Percentiles rank a stretch among this genome's conserved stretches.
phyloP scores from a whole-genome alignment of 2,113 vertebrate species.

The Taurulus bubalis region DNA sequence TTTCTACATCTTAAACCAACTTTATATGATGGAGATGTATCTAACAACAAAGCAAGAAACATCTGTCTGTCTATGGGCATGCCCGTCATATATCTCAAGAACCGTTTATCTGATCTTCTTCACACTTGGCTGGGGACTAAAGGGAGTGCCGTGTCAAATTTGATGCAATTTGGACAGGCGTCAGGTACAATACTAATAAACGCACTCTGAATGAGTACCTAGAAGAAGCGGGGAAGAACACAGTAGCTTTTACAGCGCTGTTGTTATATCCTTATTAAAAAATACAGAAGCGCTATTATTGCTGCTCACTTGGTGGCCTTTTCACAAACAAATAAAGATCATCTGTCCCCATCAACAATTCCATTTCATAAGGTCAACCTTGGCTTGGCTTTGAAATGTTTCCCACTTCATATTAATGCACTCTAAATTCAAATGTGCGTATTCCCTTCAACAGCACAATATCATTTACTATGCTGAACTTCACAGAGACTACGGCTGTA shows the following conservation, averaged over 20 bases:
- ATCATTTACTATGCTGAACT: neutral
- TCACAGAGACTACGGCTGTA: neutral
- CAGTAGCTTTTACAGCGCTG: constrained; percentile 39
- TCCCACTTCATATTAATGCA: constrained; percentile 34
- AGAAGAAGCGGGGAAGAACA: neutral
- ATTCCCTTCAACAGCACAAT: neutral
- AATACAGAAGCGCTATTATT: constrained; percentile 42
- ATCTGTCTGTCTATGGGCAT: neutral
- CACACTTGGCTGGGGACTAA: no score
- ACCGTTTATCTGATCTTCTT: neutral
- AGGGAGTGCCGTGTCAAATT: no score
- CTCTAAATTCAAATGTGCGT: constrained; percentile 47
- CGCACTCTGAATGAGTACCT: neutral
- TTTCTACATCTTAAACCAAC: neutral
- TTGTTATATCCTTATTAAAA: constrained; percentile 42
- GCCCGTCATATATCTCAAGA: neutral
- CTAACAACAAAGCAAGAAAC: neutral
- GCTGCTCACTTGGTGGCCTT: constrained; percentile 57
- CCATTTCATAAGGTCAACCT: constrained; percentile 64
- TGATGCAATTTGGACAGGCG: neutral
- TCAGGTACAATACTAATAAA: neutral
- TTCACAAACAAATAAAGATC: constrained; percentile 69
- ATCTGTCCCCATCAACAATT: constrained; percentile 55
- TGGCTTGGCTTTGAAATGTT: constrained; percentile 35
- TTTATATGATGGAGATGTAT: neutral